phyloP scores from a whole-genome alignment of 2,888 invertebrate genomes.

The Callyntrura guangdongensis region DNA sequence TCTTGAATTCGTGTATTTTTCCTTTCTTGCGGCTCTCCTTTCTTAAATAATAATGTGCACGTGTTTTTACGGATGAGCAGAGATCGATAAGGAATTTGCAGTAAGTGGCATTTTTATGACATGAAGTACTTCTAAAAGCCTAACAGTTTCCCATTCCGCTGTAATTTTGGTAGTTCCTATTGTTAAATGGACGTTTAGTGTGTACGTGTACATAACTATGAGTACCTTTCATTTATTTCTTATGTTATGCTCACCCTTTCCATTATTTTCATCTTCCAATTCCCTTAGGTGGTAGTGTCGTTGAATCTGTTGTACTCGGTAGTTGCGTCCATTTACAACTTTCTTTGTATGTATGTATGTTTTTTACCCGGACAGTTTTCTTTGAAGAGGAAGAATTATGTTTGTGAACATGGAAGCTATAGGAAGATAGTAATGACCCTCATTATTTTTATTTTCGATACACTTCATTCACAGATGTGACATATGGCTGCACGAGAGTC shows the following conservation, averaged over 20 bases:
- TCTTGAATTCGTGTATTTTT: slow-evolving; percentile 56
- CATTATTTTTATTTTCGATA: slow-evolving; percentile 58
- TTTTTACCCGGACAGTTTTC: background rate
- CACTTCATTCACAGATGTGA: slow-evolving; percentile 80
- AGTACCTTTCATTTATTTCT: slow-evolving; percentile 15
- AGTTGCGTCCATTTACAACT: too few species aligned
- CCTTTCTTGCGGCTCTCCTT: slow-evolving; percentile 39
- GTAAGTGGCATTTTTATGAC: slow-evolving; percentile 76
- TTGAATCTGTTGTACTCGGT: too few species aligned
- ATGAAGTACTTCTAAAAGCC: slow-evolving; percentile 27
- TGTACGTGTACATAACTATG: slow-evolving; percentile 8
- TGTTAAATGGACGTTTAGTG: background rate
- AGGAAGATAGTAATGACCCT: slow-evolving; percentile 51
- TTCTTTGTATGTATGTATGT: background rate
- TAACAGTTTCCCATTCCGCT: background rate
- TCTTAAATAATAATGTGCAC: slow-evolving; percentile 55
- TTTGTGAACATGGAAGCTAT: background rate
- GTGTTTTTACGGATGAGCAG: slow-evolving; percentile 78
- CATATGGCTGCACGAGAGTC: slow-evolving; percentile 84
- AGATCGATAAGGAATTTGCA: slow-evolving; percentile 84
- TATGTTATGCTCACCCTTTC: background rate
- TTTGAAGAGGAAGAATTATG: background rate
- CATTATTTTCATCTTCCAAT: background rate
- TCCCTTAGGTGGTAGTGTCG: too few species aligned
- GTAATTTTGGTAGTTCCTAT: background rate